phyloP scores from a whole-genome alignment of 2,797 vertebrate species.

The Podargus strigoides region DNA sequence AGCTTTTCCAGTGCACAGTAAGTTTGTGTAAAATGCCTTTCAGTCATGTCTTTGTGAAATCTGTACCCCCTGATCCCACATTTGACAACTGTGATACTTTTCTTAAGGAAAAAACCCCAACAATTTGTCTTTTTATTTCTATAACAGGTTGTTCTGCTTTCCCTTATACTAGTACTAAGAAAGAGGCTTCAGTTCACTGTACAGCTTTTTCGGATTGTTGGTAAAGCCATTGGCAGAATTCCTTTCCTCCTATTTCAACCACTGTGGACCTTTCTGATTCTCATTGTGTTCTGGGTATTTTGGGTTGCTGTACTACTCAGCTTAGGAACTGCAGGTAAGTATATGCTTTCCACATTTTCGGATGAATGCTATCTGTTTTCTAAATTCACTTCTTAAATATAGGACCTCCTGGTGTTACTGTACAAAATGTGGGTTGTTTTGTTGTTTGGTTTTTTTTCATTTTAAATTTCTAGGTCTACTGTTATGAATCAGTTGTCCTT shows the following conservation, averaged over 20 bases:
- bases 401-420: background rate
- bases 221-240: conserved; percentile 61
- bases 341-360: background rate
- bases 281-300: conserved; percentile 73
- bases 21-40: background rate
- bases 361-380: background rate
- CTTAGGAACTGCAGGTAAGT: conserved; percentile 78
- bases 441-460: background rate
- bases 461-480: background rate
- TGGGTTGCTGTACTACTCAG: conserved; percentile 79
- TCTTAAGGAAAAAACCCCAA: background rate
- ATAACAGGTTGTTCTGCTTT: conserved; percentile 68
- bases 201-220: conserved; percentile 68
- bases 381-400: background rate
- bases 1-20: background rate
- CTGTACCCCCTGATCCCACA: background rate
- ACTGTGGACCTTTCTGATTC: conserved; percentile 73
- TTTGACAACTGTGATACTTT: background rate
- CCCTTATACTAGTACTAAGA: conserved; percentile 62
- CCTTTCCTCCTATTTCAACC: conserved; percentile 76
- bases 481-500: background rate
- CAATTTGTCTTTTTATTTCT: conserved; percentile 24
- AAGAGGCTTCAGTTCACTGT: conserved; percentile 58
- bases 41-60: background rate
- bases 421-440: background rate